Evolutionary conservation across 2,113 vertebrate species (phyloP).

Genomic region (Etheostoma spectabile): DNA sequence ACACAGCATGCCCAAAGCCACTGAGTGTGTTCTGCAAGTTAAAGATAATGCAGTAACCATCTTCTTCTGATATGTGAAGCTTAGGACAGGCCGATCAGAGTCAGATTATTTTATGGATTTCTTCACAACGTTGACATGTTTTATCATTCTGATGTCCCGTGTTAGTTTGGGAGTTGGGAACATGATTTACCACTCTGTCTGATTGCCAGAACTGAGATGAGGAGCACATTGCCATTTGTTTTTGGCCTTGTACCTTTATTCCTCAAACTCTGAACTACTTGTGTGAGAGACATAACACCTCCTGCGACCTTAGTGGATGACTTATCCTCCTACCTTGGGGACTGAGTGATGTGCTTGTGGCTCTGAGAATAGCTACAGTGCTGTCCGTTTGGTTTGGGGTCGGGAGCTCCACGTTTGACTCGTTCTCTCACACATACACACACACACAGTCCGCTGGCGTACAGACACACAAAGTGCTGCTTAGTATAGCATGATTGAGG

Average conservation of each 20-base stretch:
- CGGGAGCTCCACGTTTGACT: conserved; percentile 56
- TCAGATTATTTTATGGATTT: conserved; percentile 61
- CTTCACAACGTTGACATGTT: conserved; percentile 39
- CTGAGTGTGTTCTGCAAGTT: conserved; percentile 21
- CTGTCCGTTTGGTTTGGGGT: conserved; percentile 55
- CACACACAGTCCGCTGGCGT: conserved; percentile 15
- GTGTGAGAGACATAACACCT: conserved; percentile 68
- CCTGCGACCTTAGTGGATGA: conserved; percentile 74
- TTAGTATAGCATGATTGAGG: conserved; percentile 73
- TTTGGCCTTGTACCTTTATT: conserved; percentile 59
- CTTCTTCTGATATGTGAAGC: conserved; percentile 12
- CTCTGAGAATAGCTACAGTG: conserved; percentile 64
- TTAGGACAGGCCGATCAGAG: conserved; percentile 32
- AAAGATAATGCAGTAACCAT: conserved; percentile 31
- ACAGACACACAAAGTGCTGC: conserved; percentile 39
- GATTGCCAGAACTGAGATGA: conserved; percentile 29
- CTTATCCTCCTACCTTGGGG: conserved; percentile 70
- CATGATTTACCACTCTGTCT: conserved; percentile 39
- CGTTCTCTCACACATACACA: conserved; percentile 23
- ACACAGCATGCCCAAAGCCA: not conserved
- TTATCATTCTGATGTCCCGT: conserved; percentile 44
- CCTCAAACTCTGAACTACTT: conserved; percentile 66
- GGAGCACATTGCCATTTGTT: conserved; percentile 49
- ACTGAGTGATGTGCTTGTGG: conserved; percentile 72
- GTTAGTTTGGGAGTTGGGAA: conserved; percentile 41